A percentile compares a stretch with the other conserved stretches of the same genome.
phyloP scores from a whole-genome alignment of 2,113 vertebrate species.

The Felis catus region F.catus_Fca126_mat1.0 CM031413.1:139238001-139238500 shows the following conservation, averaged over 20 bases:
- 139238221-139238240: background rate
- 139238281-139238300: background rate
- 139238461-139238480: background rate
- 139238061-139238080: background rate
- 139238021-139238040: background rate
- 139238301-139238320: background rate
- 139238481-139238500: background rate
- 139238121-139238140: background rate
- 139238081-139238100: background rate
- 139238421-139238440: background rate
- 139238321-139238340: background rate
- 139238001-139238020: no score
- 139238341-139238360: background rate
- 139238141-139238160: background rate
- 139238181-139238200: slow-evolving; percentile 27
- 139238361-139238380: background rate
- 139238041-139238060: background rate
- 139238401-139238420: background rate
- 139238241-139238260: background rate
- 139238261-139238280: background rate
- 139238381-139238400: background rate
- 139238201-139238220: background rate
- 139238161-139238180: background rate
- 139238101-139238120: background rate
- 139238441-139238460: background rate